phyloP scores from a whole-genome alignment of 2,797 vertebrate species.

The Sebastes hubbsi region DNA sequence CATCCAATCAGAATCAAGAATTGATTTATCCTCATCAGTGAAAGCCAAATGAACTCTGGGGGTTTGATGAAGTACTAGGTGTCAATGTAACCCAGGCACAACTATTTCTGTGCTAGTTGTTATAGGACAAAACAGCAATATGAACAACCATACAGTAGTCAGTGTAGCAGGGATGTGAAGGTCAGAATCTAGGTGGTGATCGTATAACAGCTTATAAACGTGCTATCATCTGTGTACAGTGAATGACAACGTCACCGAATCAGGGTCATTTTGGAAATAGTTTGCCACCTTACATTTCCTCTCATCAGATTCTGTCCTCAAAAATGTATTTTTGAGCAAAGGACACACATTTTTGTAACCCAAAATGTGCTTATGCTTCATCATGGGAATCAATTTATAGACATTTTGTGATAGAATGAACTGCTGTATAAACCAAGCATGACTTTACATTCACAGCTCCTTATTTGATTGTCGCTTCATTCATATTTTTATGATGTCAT shows the following conservation, averaged over 20 bases:
- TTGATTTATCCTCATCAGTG: not conserved
- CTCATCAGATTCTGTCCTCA: not conserved
- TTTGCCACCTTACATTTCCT: not conserved
- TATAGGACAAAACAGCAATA: constrained; percentile 26
- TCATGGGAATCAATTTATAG: not conserved
- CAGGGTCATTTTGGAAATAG: not conserved
- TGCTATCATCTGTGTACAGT: not conserved
- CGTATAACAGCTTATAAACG: not conserved
- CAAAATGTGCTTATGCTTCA: not conserved
- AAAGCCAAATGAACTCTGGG: constrained; percentile 1
- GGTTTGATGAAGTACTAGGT: not conserved
- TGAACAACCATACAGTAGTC: constrained; percentile 11
- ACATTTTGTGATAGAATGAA: not conserved
- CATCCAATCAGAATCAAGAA: not conserved
- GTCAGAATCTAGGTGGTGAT: not conserved
- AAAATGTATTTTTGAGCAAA: not conserved
- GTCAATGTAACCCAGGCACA: not conserved
- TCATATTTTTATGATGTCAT: not conserved
- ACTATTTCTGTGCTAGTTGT: not conserved
- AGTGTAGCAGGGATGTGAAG: constrained; percentile 43
- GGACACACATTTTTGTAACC: not conserved
- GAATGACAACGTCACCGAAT: not conserved
- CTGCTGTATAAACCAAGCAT: not conserved
- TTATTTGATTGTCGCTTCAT: not conserved
- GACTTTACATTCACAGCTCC: not conserved